Evolutionary conservation across 2,888 invertebrate genomes (phyloP), one percentile per base, ranked within the genome.

Genomic region (Zaprionus obscuricornis): DNA sequence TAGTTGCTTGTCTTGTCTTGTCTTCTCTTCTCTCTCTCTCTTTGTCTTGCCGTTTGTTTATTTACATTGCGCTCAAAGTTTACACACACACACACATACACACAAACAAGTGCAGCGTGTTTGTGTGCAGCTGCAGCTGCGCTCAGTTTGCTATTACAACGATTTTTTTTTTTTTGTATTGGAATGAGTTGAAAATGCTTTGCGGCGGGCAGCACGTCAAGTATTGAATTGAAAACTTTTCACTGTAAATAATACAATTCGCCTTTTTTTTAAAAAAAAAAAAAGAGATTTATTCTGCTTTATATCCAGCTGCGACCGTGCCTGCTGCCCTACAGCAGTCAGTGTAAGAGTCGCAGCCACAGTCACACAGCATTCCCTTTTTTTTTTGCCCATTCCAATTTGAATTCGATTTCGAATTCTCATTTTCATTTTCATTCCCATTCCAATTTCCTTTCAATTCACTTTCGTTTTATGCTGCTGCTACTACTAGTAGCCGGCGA

Each of bases 31-130:
- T n/a, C n/a, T 22, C 14, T 40, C 45, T 46, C 31, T 43, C 52
- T 45, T 62, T 73, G 31, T 63, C 46, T 68, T 74, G 75, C 56
- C 75, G 78, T 85, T 78, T 78, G 78, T 78, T 78, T 78, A 85
- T 78, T 78, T 78, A 78, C 85, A 82, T 82, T 82, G 83, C 52
- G 75, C 75, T 82, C 47, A 60, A 85, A 78, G 78, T 85, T 82
- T 64, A 78, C 85, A 65, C 71, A 73, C 66, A 78, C 65, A 68
- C 17, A 31, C 18, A 17, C 52, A 34, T 36, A 16, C 17, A 24
- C 22, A 39, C 60, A 57, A 27, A 36, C 59, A 45, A 66, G 47
- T 50, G 56, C 33, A 55, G 8, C 24, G 20, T 54, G 14, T 45
- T 49, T 42, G 45, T 20, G 24, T 39, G 55, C 54, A 55, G 67